A percentile compares a stretch with the other conserved stretches of the same genome.
phyloP scores from a whole-genome alignment of 2,888 invertebrate genomes.

The Drosophila leonis region DNA sequence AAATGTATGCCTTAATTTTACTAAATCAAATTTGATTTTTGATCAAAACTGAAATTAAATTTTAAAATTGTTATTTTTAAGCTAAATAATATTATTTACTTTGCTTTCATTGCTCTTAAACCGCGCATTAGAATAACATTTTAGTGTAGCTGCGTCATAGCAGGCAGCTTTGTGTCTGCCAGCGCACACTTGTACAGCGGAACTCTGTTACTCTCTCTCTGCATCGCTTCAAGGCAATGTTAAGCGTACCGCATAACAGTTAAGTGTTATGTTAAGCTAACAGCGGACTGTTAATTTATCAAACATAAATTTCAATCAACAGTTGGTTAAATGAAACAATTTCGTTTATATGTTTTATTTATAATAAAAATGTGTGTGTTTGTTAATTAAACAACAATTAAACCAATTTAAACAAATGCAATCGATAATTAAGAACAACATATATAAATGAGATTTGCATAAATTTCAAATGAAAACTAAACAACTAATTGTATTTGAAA shows the following conservation, averaged over 20 bases:
- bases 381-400: neutral
- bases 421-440: neutral
- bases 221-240: neutral
- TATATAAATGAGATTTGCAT: neutral
- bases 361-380: neutral
- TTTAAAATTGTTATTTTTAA: neutral
- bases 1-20: too few species aligned
- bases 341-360: neutral
- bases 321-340: conserved; percentile 23
- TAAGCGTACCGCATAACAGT: neutral
- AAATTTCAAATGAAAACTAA: neutral
- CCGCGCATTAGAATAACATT: conserved; percentile 24
- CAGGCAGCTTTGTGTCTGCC: conserved; percentile 35
- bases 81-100: neutral
- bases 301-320: conserved; percentile 21
- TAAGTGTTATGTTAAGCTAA: conserved; percentile 40
- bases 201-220: conserved; percentile 34
- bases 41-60: too few species aligned
- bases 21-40: too few species aligned
- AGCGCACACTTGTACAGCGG: conserved; percentile 27
- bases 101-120: neutral
- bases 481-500: neutral
- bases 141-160: neutral
- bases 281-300: conserved; percentile 14
- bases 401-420: neutral